phyloP scores from a whole-genome alignment of 1,140 invertebrate genomes.

The Eciton burchellii region DNA sequence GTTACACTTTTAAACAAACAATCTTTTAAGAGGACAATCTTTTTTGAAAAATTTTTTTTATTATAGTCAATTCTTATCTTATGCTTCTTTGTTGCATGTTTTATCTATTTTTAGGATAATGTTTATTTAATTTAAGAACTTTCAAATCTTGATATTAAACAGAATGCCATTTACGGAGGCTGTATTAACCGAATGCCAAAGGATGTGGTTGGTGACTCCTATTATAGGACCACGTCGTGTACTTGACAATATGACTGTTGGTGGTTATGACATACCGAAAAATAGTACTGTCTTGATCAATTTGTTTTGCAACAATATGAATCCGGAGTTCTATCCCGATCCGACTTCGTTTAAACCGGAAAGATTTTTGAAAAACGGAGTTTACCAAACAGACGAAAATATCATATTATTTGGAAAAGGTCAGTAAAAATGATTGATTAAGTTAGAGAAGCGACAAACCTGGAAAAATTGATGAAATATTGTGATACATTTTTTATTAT shows the following conservation, averaged over 20 bases:
- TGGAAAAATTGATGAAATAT: neutral
- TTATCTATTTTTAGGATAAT: neutral
- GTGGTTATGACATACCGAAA: slow-evolving; percentile 89
- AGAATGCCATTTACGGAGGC: slow-evolving; percentile 89
- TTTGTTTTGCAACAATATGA: slow-evolving; percentile 88
- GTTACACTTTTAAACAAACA: too few relatives aligned
- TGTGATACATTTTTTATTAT: slow-evolving; percentile 1
- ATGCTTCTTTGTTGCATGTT: neutral
- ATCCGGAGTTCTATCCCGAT: slow-evolving; percentile 88
- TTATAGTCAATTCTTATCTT: neutral
- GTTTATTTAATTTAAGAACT: neutral
- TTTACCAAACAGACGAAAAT: slow-evolving; percentile 82
- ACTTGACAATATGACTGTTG: slow-evolving; percentile 86
- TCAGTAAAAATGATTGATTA: slow-evolving; percentile 71
- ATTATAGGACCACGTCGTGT: slow-evolving; percentile 90
- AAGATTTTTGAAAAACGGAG: slow-evolving; percentile 87
- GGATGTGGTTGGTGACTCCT: slow-evolving; percentile 88
- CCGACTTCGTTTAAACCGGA: slow-evolving; percentile 91
- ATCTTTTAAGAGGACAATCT: neutral
- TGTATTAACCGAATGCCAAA: slow-evolving; percentile 88
- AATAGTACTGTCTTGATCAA: slow-evolving; percentile 89
- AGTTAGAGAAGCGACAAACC: neutral
- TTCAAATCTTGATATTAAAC: slow-evolving; percentile 28
- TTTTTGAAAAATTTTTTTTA: neutral
- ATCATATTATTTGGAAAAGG: slow-evolving; percentile 90